Evolutionary conservation across 2,797 vertebrate species (phyloP).

Genomic region (Sebastes trivittatus): DNA sequence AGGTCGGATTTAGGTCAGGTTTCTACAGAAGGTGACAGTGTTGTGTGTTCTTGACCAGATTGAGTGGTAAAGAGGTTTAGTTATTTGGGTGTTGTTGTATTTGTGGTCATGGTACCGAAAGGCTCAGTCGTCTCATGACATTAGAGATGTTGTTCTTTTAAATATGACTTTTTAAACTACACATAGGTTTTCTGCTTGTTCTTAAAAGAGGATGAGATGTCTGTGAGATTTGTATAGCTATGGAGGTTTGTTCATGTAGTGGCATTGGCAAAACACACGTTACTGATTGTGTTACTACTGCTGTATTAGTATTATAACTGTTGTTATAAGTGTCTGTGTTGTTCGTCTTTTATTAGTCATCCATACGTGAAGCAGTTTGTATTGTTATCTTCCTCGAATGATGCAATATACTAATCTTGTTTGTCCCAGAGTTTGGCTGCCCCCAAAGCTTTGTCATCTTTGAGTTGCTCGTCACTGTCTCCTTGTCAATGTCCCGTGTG

Average conservation of each 20-base stretch:
- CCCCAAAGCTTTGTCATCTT: slow-evolving; percentile 53
- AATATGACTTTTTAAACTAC: neutral
- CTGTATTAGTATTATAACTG: neutral
- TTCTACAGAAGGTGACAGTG: neutral
- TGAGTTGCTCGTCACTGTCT: slow-evolving; percentile 65
- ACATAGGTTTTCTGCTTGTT: neutral
- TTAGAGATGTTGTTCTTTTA: neutral
- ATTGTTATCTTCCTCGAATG: neutral
- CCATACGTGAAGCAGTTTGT: neutral
- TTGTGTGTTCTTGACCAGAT: neutral
- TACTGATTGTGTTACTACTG: neutral
- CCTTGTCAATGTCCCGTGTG: slow-evolving; percentile 59
- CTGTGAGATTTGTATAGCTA: neutral
- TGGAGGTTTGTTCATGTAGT: neutral
- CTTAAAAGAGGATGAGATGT: neutral
- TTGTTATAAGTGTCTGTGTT: slow-evolving; percentile 5
- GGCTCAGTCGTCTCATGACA: neutral
- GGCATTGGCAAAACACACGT: neutral
- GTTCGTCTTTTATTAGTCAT: slow-evolving; percentile 6
- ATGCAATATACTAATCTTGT: neutral
- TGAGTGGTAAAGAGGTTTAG: neutral
- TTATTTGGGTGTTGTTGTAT: neutral
- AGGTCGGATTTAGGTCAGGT: neutral
- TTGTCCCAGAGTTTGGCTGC: slow-evolving; percentile 44
- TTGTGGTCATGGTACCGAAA: neutral